phyloP scores from a whole-genome alignment of 2,888 invertebrate species.

The Eupithecia inturbata region DNA sequence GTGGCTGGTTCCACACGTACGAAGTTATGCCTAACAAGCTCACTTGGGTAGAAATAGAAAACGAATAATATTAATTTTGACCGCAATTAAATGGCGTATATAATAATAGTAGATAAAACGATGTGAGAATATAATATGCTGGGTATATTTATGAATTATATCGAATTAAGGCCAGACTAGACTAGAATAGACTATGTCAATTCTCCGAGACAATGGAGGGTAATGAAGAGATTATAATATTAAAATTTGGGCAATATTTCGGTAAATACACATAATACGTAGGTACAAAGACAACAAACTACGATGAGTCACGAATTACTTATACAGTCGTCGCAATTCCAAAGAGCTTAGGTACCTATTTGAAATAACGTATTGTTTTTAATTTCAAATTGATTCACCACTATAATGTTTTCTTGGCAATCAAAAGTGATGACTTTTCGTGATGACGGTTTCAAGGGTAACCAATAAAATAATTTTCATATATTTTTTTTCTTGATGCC shows the following conservation, averaged over 20 bases:
- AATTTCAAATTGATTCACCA: not conserved
- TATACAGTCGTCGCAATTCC: constrained; percentile 83
- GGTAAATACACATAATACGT: constrained; percentile 80
- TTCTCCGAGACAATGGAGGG: constrained; percentile 77
- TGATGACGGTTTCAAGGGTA: not conserved
- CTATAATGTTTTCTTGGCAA: not conserved
- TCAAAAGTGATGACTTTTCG: constrained; percentile 50
- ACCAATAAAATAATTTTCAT: no score
- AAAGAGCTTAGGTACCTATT: constrained; percentile 64
- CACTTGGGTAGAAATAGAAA: constrained; percentile 62
- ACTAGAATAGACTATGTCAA: no score
- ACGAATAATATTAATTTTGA: constrained; percentile 57
- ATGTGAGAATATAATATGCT: constrained; percentile 29
- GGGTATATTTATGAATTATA: constrained; percentile 49
- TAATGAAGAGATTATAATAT: constrained; percentile 68
- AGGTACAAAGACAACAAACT: constrained; percentile 81
- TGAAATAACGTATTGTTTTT: not conserved
- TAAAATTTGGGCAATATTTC: constrained; percentile 65
- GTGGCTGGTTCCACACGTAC: constrained; percentile 84
- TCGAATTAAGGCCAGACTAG: constrained; percentile 35
- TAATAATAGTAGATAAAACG: constrained; percentile 35
- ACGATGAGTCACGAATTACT: constrained; percentile 80
- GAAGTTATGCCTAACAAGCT: constrained; percentile 72
- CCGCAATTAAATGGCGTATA: constrained; percentile 40
- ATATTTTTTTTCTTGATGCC: no score